Base-by-base conservation (phyloP, 2,888 invertebrate genomes). In the Hermodice carunculata region DNA sequence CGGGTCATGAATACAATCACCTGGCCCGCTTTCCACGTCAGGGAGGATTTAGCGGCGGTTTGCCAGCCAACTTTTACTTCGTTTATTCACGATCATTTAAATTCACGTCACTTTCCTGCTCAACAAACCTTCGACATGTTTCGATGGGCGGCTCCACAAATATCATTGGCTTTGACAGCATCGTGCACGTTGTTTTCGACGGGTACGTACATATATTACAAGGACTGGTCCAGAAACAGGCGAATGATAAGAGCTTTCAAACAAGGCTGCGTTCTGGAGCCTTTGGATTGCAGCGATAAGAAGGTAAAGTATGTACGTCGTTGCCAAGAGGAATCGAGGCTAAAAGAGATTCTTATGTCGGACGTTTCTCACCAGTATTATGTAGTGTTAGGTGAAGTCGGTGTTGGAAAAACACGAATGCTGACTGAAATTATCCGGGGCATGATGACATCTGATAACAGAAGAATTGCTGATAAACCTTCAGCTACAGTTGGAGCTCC, bases 281-380 rank as follows among this genome's bases (percentile, higher is more conserved):
- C 73, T 11, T 37, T 70, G 24, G 46, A 53, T 4, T 63, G 73
- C 19, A 70, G 66, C 43, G 24, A 58, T 19, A 46, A 61, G 51
- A 67, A 73, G 43, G 43, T 61, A 11, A 31, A 26, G 6, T 73
- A 64, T 40, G 61, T 60, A 44, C 32, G 19, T 1, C 43, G 73
- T n/a, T 52, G 46, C 5, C 34, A 37, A 6, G 26, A 42, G 34
- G 28, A 34, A 43, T 29, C 28, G 19, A 19, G 31, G 31, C 24
- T 58, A 8, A 19, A 28, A 2, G 22, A 44, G 11, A 8, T 66
- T 17, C 34, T 73, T 32, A 48, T 28, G 4, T 46, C 61, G 8
- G 43, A 24, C n/a, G 62, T 71, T 26, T 53, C 59, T 1, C 69
- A 74, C 37, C 63, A 66, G 29, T 74, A 74, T 48, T 74, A 71